Percentiles rank a stretch among this genome's conserved stretches.
These are phyloP conservation scores for Lasiommata megera DNA, from an alignment of 2,888 invertebrate species.

Conservation along the genomic window DNA sequence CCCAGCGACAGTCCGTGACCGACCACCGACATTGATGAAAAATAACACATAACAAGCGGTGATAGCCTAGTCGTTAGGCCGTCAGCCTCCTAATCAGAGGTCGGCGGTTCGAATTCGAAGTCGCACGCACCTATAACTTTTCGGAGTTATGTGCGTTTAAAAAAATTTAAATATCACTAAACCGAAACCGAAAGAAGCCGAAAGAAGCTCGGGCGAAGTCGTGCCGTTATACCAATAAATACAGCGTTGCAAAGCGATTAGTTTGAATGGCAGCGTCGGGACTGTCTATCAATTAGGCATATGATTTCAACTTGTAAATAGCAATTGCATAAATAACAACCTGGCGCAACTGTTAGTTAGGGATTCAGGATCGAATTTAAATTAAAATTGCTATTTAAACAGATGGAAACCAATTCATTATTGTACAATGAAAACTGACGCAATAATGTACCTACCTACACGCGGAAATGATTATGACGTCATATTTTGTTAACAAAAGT, in stretches of 20 bases:
- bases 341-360: conserved; percentile 55
- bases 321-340: conserved; percentile 64
- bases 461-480: conserved; percentile 11
- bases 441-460: conserved; percentile 18
- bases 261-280: conserved; percentile 19
- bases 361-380: conserved; percentile 65
- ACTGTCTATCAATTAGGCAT: conserved; percentile 47
- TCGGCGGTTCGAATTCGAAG: no score
- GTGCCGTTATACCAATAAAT: background rate
- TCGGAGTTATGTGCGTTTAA: no score
- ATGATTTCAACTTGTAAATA: conserved; percentile 58
- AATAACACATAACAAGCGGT: no score
- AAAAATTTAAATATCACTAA: no score
- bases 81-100: no score
- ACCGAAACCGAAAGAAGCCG: no score
- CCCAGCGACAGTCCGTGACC: no score
- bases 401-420: conserved; percentile 50
- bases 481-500: background rate
- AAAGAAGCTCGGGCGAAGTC: no score
- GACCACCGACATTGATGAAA: no score
- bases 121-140: no score
- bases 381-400: conserved; percentile 56
- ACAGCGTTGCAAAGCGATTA: conserved; percentile 1
- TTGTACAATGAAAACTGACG: conserved; percentile 36
- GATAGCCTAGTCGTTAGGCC: no score